Evolutionary conservation across 1,140 invertebrate genomes (phyloP), one percentile per base, ranked within the genome.

Genomic region (Paraescarpia echinospica): DNA sequence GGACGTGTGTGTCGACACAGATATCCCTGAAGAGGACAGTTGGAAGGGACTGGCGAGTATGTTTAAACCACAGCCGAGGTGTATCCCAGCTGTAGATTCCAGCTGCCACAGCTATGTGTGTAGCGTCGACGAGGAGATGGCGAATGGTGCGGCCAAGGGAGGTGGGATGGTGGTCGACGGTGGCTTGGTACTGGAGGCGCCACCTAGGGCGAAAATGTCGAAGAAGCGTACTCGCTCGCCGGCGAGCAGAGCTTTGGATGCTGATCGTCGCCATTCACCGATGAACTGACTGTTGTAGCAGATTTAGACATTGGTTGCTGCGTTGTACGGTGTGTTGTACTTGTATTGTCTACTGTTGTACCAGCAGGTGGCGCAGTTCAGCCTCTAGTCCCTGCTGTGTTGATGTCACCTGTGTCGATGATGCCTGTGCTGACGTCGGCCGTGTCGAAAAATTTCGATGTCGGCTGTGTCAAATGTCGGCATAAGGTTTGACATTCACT

Each of bases 31-130:
- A 1, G 91, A 91, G 14, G 91, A 89, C 18, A n/a, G 51, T 34
- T 93, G 91, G n/a, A 91, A 92, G 33, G 93, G 93, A 59, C 34
- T 93, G 51, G 93, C 93, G 18, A 77, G 92, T 88, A 35, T 93
- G 31, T 92, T 93, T 90, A 93, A 91, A 34, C 93, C 93, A 0
- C 41, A 91, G 90, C 93, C 93, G 31, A 89, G 92, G n/a, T 92
- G 34, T 92, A 92, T 93, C 51, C 88, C 91, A 2, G 93, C 77
- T 48, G 91, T 33, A 1, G 34, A 9, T 35, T 91, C 33, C 14
- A 90, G 89, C 35, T n/a, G n/a, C 35, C 34, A 35, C 89, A 34
- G 33, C n/a, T 34, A 90, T 18, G 89, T 34, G 27, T 4, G 35
- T n/a, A 90, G 33, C 14, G 89, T 34, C 33, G 18, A 35, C 33